A percentile compares a stretch with the other conserved stretches of the same genome.
phyloP scores from a whole-genome alignment of 2,888 invertebrate genomes.

The Clostera curtula region DNA sequence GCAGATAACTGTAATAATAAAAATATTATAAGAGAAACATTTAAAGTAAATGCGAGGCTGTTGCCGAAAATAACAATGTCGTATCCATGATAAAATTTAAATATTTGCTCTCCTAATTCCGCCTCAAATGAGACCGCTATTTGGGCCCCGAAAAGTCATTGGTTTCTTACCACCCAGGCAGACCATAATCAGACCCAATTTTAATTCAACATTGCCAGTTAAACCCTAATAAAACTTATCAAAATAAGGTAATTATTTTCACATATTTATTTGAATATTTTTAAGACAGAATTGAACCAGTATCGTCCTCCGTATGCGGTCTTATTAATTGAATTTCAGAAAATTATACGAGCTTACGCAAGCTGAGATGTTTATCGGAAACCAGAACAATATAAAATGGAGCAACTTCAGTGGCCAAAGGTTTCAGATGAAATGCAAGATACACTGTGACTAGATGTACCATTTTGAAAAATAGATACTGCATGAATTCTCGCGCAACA shows the following conservation, averaged over 20 bases:
- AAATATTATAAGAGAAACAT: too few species aligned
- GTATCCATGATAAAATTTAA: background rate
- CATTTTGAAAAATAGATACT: too few species aligned
- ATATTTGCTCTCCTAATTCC: background rate
- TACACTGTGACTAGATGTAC: too few species aligned
- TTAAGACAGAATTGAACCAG: conserved; percentile 21
- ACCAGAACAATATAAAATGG: conserved; percentile 19
- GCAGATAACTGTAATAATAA: too few species aligned
- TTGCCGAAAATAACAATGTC: too few species aligned
- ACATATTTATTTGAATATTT: conserved; percentile 31
- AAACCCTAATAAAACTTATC: conserved; percentile 22
- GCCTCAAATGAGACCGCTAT: conserved; percentile 1
- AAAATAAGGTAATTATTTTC: conserved; percentile 31
- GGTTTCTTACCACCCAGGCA: conserved; percentile 15
- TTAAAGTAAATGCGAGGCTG: too few species aligned
- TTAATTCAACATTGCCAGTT: conserved; percentile 16
- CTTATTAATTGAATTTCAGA: conserved; percentile 24
- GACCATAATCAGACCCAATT: conserved; percentile 9
- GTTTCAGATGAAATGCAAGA: conserved; percentile 1
- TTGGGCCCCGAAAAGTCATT: background rate
- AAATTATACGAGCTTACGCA: conserved; percentile 20
- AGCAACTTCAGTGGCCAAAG: conserved; percentile 7
- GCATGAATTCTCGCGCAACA: too few species aligned
- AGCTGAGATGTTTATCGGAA: conserved; percentile 20
- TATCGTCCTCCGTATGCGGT: conserved; percentile 14